Base-by-base conservation (phyloP, 2,888 invertebrate species). In the Linyphia triangularis region DNA sequence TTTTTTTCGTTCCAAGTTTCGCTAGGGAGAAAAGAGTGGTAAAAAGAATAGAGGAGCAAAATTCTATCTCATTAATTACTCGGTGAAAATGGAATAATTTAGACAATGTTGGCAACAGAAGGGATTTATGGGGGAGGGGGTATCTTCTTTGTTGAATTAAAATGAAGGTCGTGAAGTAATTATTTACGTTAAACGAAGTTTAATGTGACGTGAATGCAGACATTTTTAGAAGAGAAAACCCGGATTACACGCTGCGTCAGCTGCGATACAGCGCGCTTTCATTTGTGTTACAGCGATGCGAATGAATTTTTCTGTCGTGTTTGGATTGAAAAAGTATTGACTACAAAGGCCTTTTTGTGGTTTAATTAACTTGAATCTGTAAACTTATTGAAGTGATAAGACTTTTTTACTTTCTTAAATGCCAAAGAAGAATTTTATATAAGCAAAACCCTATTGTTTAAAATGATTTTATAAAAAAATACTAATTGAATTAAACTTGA, bases 131-230 rank as follows among this genome's bases (percentile, higher is more conserved):
- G 22, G 22, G 24, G 40, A 51, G 22, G 40, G 16, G 33, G 51
- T 51, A 30, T 9, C 43, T 83, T 63, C 65, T 65, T 84, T 84
- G 75, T 84, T 75, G 57, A 69, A 84, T 84, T 75, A 75, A 84
- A 75, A 51, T 33, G 59, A 51, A 16, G 37, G 75, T 63, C n/a
- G n/a, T 51, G 63, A 65, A 73, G 75, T 67, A 75, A 84, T 84
- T 84, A 84, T 67, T 84, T 61, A 84, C 37, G 75, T 69, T 84
- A 84, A 84, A 84, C 65, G 70, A 63, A 82, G 72, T 70, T 82
- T 82, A 82, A 82, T 72, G 72, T 72, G 82, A 82, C 69, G 81
- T 81, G 57, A 57, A 69, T 51, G 65, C 43, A 28, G 43, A 65
- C 51, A 69, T 33, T 81, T 81, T 70, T 69, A 57, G 51, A 63